phyloP scores from a whole-genome alignment of 2,888 invertebrate species.

The Lasioglossum oenotherae region DNA sequence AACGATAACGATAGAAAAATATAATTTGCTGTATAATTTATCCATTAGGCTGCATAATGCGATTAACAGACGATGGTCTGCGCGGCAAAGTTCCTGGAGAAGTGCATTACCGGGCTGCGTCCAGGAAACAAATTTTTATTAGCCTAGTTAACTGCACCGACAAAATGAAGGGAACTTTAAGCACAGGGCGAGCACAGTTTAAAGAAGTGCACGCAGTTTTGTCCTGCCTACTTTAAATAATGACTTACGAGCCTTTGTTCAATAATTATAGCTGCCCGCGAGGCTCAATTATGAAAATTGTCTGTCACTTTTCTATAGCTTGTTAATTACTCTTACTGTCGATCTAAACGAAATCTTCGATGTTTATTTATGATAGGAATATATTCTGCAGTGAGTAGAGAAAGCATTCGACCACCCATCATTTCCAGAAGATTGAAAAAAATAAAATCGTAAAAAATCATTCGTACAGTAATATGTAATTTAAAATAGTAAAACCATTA shows the following conservation, averaged over 20 bases:
- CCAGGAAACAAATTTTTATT: conserved; percentile 4
- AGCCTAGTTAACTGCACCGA: conserved; percentile 12
- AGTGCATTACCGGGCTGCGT: background rate
- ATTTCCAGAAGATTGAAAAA: background rate
- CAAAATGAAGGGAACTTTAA: conserved; percentile 6
- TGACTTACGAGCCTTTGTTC: background rate
- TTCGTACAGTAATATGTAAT: too few species aligned
- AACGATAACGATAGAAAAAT: conserved; percentile 26
- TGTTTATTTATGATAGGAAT: background rate
- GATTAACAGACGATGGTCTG: conserved; percentile 9
- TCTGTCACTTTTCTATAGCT: background rate
- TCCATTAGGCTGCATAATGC: conserved; percentile 38
- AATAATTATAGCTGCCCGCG: background rate
- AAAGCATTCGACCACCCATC: background rate
- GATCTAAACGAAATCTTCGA: background rate
- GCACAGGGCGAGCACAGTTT: background rate
- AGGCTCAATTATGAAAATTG: background rate
- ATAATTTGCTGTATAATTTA: conserved; percentile 43
- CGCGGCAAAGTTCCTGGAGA: conserved; percentile 4
- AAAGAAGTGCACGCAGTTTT: background rate
- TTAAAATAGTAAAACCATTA: too few species aligned
- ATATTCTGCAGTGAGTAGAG: background rate
- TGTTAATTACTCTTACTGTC: too few species aligned
- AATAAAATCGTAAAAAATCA: too few species aligned
- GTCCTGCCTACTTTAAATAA: background rate